Evolutionary conservation across 2,888 invertebrate genomes (phyloP), one percentile per base, ranked within the genome.

Genomic region (Eremobia ochroleuca): DNA sequence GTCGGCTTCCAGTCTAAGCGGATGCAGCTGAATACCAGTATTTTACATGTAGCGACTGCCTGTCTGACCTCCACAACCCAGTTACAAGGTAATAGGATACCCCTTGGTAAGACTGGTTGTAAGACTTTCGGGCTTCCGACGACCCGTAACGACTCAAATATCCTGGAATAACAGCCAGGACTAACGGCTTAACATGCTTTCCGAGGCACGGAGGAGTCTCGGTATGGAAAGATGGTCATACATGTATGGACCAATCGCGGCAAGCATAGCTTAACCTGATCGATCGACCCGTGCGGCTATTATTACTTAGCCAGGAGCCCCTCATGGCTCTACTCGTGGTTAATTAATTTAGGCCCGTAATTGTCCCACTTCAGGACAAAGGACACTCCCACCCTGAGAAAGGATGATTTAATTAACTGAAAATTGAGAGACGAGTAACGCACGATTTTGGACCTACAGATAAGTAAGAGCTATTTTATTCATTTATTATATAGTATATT

Each of bases 271-370:
- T 52, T 52, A 52, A 25, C 25, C 46, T 18, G 46, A 18, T 46
- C 52, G 52, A 52, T 52, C 52, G 52, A 25, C 52, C 52, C 4
- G 13, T n/a, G 52, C n/a, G n/a, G 52, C 52, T 55, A 2, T 55
- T 55, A 52, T 52, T 25, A 49, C 49, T 9, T 52, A 21, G 49
- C 8, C 9, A 52, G 49, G 25, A 52, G 8, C 25, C 25, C 49
- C 25, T 52, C 52, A 18, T 28, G 37, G 28, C 1, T 15, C 11
- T 40, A 52, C 18, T 77, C 40, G 18, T 25, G 21, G 8, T 43
- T 67, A 77, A 80, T 78, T 78, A 72, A 65, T 78, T 80, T 25
- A 40, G 31, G 13, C 31, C 64, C 40, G 46, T 40, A 64, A 72
- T 65, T 64, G 25, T 65, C 13, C 40, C 58, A 6, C 25, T 58